Conservation (phyloP, 2,113 vertebrate genomes). For the Regulus satrapa region DNA sequence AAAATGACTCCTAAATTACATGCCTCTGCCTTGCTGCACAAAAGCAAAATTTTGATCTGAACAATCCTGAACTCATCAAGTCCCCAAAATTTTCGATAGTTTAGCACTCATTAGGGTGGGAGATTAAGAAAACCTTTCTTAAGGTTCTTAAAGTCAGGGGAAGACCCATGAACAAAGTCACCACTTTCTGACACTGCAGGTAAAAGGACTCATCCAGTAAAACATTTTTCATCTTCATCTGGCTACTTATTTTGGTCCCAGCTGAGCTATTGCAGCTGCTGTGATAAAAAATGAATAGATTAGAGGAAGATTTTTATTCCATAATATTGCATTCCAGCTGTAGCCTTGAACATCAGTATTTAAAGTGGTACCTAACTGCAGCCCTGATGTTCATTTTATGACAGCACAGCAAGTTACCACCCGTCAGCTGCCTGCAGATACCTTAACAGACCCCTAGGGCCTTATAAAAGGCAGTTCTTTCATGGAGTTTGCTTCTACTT, state of each 20-base stretch:
- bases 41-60: background rate
- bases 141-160: too few relatives aligned
- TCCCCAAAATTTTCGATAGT: background rate
- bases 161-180: background rate
- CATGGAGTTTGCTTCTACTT: background rate
- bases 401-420: background rate
- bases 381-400: background rate
- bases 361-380: background rate
- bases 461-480: background rate
- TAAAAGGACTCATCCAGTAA: constrained; percentile 19
- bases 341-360: background rate
- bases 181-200: background rate
- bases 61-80: background rate
- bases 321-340: background rate
- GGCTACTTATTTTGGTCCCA: constrained; percentile 8
- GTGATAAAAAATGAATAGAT: constrained; percentile 9
- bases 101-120: background rate
- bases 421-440: background rate
- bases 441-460: background rate
- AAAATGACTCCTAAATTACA: background rate
- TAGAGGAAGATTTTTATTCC: background rate
- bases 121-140: background rate
- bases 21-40: background rate
- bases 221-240: constrained; percentile 21
- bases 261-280: constrained; percentile 12